phyloP scores from a whole-genome alignment of 1,140 invertebrate species.

The Galleria mellonella region DNA sequence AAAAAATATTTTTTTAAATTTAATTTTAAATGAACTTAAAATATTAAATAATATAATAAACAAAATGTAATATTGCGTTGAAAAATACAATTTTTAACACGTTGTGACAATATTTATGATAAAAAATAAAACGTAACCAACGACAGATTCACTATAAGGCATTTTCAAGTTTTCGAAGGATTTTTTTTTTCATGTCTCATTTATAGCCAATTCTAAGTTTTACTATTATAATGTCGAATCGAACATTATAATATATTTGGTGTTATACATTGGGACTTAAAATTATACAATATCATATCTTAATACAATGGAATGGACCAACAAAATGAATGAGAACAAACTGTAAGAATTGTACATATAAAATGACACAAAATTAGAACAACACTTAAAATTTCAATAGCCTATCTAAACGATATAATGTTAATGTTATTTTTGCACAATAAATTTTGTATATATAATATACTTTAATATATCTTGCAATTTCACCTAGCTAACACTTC shows the following conservation, averaged over 20 bases:
- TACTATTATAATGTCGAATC: slow-evolving; percentile 36
- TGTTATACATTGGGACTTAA: slow-evolving; percentile 63
- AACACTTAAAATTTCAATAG: slow-evolving; percentile 55
- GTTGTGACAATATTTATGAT: slow-evolving; percentile 11
- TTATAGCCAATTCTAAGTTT: slow-evolving; percentile 35
- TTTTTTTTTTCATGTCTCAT: slow-evolving; percentile 5
- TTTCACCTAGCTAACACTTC: slow-evolving; percentile 51
- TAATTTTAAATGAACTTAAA: too few relatives aligned
- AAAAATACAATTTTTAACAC: slow-evolving; percentile 14
- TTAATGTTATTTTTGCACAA: slow-evolving; percentile 36
- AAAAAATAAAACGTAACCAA: slow-evolving; percentile 4
- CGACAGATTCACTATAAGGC: slow-evolving; percentile 33
- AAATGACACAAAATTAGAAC: slow-evolving; percentile 25
- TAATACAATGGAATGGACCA: slow-evolving; percentile 43
- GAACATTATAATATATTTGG: slow-evolving; percentile 61
- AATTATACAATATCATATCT: slow-evolving; percentile 38
- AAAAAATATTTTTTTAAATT: too few relatives aligned
- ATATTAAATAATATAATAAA: too few relatives aligned
- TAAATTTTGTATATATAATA: slow-evolving; percentile 60
- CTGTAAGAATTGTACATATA: slow-evolving; percentile 5
- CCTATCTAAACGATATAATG: slow-evolving; percentile 57
- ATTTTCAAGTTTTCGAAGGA: slow-evolving; percentile 15
- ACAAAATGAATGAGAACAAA: slow-evolving; percentile 24
- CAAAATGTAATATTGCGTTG: background rate
- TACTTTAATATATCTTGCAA: slow-evolving; percentile 52